Conservation (phyloP, 1,140 invertebrate genomes). For the Magallana gigas region DNA sequence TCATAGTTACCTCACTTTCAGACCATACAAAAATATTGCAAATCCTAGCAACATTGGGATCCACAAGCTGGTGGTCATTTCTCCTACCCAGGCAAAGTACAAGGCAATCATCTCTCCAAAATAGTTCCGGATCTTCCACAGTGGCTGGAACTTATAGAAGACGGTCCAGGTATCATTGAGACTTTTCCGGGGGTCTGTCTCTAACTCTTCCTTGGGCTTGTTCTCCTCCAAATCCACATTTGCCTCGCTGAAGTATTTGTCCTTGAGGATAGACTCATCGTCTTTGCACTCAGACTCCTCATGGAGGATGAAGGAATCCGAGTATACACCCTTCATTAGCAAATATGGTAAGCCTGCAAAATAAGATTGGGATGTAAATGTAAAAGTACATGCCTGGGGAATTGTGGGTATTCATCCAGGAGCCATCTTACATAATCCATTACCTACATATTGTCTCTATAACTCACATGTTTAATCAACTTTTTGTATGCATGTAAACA, state of each 20-base stretch:
- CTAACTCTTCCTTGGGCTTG: background rate
- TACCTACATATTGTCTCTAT: too few species aligned
- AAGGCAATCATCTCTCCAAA: slow-evolving; percentile 80
- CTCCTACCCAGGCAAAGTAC: slow-evolving; percentile 79
- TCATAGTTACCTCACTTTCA: slow-evolving; percentile 69
- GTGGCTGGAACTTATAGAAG: slow-evolving; percentile 74
- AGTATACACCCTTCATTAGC: slow-evolving; percentile 74
- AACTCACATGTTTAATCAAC: too few species aligned
- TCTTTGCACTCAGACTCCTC: slow-evolving; percentile 69
- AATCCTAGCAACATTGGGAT: slow-evolving; percentile 78
- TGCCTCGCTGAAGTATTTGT: slow-evolving; percentile 44
- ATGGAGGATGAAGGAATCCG: slow-evolving; percentile 76
- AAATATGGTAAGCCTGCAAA: slow-evolving; percentile 75
- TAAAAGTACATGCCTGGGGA: too few species aligned
- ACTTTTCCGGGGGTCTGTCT: slow-evolving; percentile 63
- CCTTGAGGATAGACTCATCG: slow-evolving; percentile 46
- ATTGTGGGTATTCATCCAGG: too few species aligned
- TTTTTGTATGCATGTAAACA: too few species aligned
- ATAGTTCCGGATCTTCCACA: slow-evolving; percentile 79
- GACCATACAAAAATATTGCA: slow-evolving; percentile 77
- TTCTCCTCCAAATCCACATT: background rate
- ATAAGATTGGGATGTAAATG: background rate
- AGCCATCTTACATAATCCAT: too few species aligned
- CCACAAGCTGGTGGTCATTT: slow-evolving; percentile 74
- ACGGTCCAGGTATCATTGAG: slow-evolving; percentile 72